Conservation (phyloP, 2,888 invertebrate species). For the Cephus runcator region DNA sequence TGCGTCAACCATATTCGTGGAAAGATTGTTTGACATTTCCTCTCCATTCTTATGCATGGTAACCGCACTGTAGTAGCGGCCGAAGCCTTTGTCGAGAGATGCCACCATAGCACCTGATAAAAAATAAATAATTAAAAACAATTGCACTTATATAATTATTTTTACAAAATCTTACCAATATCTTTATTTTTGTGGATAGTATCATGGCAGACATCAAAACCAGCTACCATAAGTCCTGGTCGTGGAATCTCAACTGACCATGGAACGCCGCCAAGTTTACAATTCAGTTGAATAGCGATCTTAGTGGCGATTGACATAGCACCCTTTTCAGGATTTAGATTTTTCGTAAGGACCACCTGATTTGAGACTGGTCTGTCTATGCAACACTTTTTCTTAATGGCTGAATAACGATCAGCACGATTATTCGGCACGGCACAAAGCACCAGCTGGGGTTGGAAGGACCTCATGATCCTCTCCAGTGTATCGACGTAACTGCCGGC, state of each 20-base stretch:
- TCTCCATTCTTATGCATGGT: conserved; percentile 79
- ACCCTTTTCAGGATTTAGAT: conserved; percentile 70
- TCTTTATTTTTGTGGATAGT: conserved; percentile 70
- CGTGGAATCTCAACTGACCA: conserved; percentile 82
- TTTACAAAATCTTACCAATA: conserved; percentile 53
- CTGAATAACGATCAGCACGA: conserved; percentile 79
- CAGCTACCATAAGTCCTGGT: conserved; percentile 80
- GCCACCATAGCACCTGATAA: conserved; percentile 81
- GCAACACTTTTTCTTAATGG: conserved; percentile 89
- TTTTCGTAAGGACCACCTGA: conserved; percentile 71
- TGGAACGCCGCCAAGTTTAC: conserved; percentile 91
- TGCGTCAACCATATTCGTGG: conserved; percentile 71
- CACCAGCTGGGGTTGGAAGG: conserved; percentile 72
- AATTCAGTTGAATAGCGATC: conserved; percentile 91
- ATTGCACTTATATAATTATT: background rate
- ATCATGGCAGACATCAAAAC: conserved; percentile 92
- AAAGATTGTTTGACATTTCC: conserved; percentile 80
- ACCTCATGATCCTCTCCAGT: conserved; percentile 71
- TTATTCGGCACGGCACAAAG: conserved; percentile 76
- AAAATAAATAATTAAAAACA: background rate
- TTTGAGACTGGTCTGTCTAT: conserved; percentile 80
- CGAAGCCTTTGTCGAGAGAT: conserved; percentile 70
- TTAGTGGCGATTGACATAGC: conserved; percentile 89
- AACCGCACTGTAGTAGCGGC: conserved; percentile 79
- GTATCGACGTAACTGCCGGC: conserved; percentile 70